Base-by-base conservation (phyloP, 2,113 vertebrate species). In the Trinectes maculatus region DNA sequence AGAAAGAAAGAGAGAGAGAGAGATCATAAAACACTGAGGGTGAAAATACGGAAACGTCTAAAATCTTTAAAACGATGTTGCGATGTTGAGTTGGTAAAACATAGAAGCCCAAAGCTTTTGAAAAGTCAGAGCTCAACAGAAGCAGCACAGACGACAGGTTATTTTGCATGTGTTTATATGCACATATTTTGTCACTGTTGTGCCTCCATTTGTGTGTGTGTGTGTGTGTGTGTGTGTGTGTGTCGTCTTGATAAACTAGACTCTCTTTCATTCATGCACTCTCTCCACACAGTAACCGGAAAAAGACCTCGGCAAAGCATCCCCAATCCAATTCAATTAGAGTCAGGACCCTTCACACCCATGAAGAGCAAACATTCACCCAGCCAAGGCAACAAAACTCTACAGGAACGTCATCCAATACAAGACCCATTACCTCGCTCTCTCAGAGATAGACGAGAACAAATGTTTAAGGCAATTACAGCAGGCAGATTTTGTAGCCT, bases 401-500 rank as follows among this genome's bases (percentile, higher is more conserved):
- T 63, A 71, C 73, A 52, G 52, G 54, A 72, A 78, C 44, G 31
- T 62, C 22, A 65, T 82, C 74, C 65, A 67, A 84, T 70, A 62
- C 54, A 61, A 69, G 65, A 81, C 25, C 22, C 71, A 79, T 85
- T 76, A 73, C 74, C 53, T 52, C 63, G 70, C 57, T 25, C 55
- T 36, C 62, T 71, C 26, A n/a, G 65, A 79, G 77, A 74, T 43
- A 71, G 60, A 65, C 36, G 26, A 49, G 18, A 11, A 69, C 52
- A 82, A 71, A 65, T 53, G 51, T 65, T 71, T 44, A 10, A 79
- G 48, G 68, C 73, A 86, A 88, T 83, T 82, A 78, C 56, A 75
- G 64, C 59, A 46, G 66, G 66, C 48, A 42, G 61, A 73, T 79
- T 77, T 76, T 64, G 33, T 15, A 68, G 77, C 70, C 51, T 31